Base-by-base conservation (phyloP, 2,113 vertebrate species). In the Cervus canadensis region DNA sequence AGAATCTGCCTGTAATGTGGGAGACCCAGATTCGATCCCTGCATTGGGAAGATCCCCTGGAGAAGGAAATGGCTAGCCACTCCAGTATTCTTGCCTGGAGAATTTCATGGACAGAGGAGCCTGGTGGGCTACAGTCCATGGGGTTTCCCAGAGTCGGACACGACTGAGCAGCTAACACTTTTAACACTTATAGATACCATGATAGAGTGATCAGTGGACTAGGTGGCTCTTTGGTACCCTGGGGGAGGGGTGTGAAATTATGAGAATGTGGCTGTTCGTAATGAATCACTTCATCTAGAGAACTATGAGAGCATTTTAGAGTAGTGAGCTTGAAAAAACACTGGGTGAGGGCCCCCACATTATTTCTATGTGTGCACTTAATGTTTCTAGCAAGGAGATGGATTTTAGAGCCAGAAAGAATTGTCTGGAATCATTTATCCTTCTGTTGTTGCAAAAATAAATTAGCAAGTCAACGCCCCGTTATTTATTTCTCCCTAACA, bases 391-490 rank as follows among this genome's bases (percentile, higher is more conserved):
- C 28, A 90, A 88, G 33, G 14, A 16, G 84, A 59, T 89, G 50
- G 50, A 89, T 87, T 93, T 95, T 84, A 85, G 57, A 91, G 30
- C 21, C 87, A 84, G 30, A 64, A 67, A 91, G 30, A 54, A 78
- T 95, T 81, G 45, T 64, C 95, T 97, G 54, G 54, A 82, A 85
- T 98, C 52, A 87, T 94, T 97, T 96, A 95, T 95, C 23, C 62
- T 43, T 96, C 87, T 97, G 91, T 93, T 92, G 62, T 94, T 96
- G 74, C 71, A 90, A 97, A 97, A 97, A 94, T 97, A 94, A 97
- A 97, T 97, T 87, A 97, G 83, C 67, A 67, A 89, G 79, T 96
- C 48, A 95, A 92, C 11, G 1, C 87, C 71, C 91, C 4, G 1
- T 91, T 97, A 95, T 87, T 97, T 97, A 78, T 92, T 95, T 94